Evolutionary conservation across 37 sponge, comb jelly and placozoan species (phyloP).

Genomic region (Amphimedon queenslandica): DNA sequence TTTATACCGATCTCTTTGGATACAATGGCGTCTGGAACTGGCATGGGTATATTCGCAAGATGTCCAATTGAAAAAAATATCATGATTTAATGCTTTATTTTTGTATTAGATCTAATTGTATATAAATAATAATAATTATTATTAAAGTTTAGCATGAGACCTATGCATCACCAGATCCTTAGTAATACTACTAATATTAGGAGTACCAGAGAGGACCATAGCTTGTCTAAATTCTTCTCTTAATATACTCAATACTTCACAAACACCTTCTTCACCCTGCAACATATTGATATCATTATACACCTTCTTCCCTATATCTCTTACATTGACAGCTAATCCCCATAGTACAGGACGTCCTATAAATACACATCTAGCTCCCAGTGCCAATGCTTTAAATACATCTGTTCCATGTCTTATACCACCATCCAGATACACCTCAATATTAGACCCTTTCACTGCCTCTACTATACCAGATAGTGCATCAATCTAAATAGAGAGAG

Average conservation of each 20-base stretch:
- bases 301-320: too few relatives aligned
- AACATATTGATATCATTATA: neutral
- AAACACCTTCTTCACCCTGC: slow-evolving; percentile 78
- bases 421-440: slow-evolving; percentile 88
- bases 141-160: too few relatives aligned
- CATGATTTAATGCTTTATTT: too few relatives aligned
- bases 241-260: slow-evolving; percentile 60
- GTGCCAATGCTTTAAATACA: slow-evolving; percentile 86
- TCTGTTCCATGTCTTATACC: slow-evolving; percentile 89
- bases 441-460: slow-evolving; percentile 54
- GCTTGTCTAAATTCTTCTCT: slow-evolving; percentile 71
- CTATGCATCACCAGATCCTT: slow-evolving; percentile 55
- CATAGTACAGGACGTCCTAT: slow-evolving; percentile 87
- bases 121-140: too few relatives aligned
- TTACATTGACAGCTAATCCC: slow-evolving; percentile 80
- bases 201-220: slow-evolving; percentile 75
- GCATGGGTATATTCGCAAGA: slow-evolving; percentile 43
- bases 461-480: slow-evolving; percentile 74
- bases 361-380: slow-evolving; percentile 89
- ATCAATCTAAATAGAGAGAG: too few relatives aligned
- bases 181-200: slow-evolving; percentile 31
- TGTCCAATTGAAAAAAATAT: slow-evolving; percentile 14
- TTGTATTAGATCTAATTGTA: too few relatives aligned
- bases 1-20: slow-evolving; percentile 54
- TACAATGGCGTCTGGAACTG: slow-evolving; percentile 52